Evolutionary conservation across 1,140 invertebrate species (phyloP).

Genomic region (Ostrea denselamellosa): DNA sequence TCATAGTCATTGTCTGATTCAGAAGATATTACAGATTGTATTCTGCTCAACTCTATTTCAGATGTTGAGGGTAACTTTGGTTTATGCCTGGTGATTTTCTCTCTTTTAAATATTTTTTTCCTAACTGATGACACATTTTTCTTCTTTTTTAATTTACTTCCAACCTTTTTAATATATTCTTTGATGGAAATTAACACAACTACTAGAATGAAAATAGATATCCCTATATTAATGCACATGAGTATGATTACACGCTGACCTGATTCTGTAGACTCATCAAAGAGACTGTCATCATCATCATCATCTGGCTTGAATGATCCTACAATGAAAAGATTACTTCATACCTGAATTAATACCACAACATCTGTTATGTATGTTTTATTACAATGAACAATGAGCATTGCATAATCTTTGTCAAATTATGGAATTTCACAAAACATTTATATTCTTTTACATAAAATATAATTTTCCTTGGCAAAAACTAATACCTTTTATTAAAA

Average conservation of each 20-base stretch:
- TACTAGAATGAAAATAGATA: not conserved
- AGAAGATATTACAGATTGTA: too few species aligned
- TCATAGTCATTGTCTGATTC: not conserved
- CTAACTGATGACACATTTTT: not conserved
- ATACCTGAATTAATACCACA: not conserved
- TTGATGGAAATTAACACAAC: not conserved
- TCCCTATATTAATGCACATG: constrained; percentile 3
- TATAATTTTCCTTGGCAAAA: constrained; percentile 7
- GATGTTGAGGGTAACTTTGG: not conserved
- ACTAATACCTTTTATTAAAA: not conserved
- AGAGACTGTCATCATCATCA: not conserved
- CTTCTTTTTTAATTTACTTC: not conserved
- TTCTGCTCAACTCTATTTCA: not conserved
- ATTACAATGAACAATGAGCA: constrained; percentile 1
- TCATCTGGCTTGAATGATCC: not conserved
- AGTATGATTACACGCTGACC: constrained; percentile 4
- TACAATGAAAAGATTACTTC: constrained; percentile 1
- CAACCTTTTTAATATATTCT: constrained; percentile 1
- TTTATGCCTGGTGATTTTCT: too few species aligned
- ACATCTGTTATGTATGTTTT: constrained; percentile 1
- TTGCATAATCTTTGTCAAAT: constrained; percentile 7
- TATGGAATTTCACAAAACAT: not conserved
- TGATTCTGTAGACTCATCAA: not conserved
- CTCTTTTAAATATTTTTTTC: not conserved
- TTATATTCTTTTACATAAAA: constrained; percentile 9